Conservation (phyloP, 64 coral and sea anemone genomes). For the Montipora foliosa region DNA sequence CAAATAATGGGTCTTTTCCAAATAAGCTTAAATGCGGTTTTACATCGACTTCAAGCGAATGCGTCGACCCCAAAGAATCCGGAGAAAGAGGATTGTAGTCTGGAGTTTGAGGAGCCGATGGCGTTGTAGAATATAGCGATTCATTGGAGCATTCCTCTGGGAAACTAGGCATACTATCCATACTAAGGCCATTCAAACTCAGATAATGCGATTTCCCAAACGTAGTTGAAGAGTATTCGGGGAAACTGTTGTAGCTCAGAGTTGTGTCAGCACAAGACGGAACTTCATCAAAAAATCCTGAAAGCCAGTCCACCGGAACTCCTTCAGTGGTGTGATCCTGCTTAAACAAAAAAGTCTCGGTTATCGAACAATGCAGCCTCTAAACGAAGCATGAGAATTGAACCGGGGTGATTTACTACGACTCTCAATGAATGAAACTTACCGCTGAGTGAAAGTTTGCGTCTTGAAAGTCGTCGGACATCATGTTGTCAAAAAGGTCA, state of each 20-base stretch:
- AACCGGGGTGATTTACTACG: slow-evolving; percentile 26
- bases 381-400: not conserved
- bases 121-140: slow-evolving; percentile 93
- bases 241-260: slow-evolving; percentile 71
- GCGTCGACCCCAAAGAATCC: slow-evolving; percentile 6
- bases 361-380: not conserved
- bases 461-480: slow-evolving; percentile 90
- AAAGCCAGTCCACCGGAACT: slow-evolving; percentile 95
- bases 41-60: slow-evolving; percentile 28
- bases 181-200: slow-evolving; percentile 84
- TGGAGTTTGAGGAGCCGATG: slow-evolving; percentile 39
- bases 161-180: slow-evolving; percentile 84
- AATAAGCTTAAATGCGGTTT: slow-evolving; percentile 11
- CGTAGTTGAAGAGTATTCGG: slow-evolving; percentile 84
- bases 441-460: slow-evolving; percentile 90
- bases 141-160: slow-evolving; percentile 95
- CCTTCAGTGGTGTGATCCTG: slow-evolving; percentile 80
- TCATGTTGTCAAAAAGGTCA: slow-evolving; percentile 90
- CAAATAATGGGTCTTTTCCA: slow-evolving; percentile 16
- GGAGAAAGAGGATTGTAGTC: slow-evolving; percentile 47
- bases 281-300: slow-evolving; percentile 92
- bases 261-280: slow-evolving; percentile 74
- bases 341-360: slow-evolving; percentile 9
- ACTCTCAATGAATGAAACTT: slow-evolving; percentile 43
- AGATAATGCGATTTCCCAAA: slow-evolving; percentile 69